Percentiles rank a stretch among this genome's conserved stretches.
Conservation (phyloP, 2,113 vertebrate species). For the Prinia subflava region DNA sequence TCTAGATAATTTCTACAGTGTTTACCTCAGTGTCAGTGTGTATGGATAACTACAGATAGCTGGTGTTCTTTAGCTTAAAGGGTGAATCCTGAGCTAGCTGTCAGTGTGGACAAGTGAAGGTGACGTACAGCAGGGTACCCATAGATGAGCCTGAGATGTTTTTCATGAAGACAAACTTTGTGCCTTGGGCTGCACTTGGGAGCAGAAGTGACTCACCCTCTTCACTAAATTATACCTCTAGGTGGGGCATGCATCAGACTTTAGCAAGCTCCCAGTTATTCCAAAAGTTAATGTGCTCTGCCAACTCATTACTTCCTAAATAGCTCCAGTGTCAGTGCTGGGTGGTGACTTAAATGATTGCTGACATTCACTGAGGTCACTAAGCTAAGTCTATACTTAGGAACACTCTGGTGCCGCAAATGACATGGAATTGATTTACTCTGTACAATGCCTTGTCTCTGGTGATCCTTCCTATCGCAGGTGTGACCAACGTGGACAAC, state of each 20-base stretch:
- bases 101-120: background rate
- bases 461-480: background rate
- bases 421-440: slow-evolving; percentile 31
- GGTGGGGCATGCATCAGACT: background rate
- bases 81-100: background rate
- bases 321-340: slow-evolving; percentile 56
- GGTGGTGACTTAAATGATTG: slow-evolving; percentile 42
- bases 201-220: slow-evolving; percentile 34
- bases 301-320: slow-evolving; percentile 62
- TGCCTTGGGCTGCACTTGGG: background rate
- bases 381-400: slow-evolving; percentile 32
- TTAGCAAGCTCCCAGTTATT: slow-evolving; percentile 34
- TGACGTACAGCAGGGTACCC: background rate
- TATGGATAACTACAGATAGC: background rate
- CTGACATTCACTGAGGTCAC: slow-evolving; percentile 56
- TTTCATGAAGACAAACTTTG: background rate
- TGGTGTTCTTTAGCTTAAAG: background rate
- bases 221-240: slow-evolving; percentile 12
- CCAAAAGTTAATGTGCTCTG: slow-evolving; percentile 40
- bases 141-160: background rate
- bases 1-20: background rate
- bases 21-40: background rate
- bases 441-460: background rate
- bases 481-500: background rate
- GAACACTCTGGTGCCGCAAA: slow-evolving; percentile 22